Evolutionary conservation across 2,888 invertebrate genomes (phyloP), one percentile per base, ranked within the genome.

Genomic region (Trichogramma dendrolimi): DNA sequence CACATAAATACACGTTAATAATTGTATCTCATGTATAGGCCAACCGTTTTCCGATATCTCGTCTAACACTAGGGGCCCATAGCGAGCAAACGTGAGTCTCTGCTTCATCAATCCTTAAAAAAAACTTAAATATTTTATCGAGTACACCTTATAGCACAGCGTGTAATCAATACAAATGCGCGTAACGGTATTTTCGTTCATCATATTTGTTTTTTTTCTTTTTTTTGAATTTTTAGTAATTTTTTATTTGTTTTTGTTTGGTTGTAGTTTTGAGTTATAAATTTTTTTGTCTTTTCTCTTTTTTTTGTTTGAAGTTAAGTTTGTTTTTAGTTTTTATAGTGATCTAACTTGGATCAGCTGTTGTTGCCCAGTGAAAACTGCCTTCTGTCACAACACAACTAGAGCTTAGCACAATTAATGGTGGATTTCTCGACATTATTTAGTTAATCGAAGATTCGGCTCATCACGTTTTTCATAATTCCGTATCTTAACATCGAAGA

Each of bases 351-450:
- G 83, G 83, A 83, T 81, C 81, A 81, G 83, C 80, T 81, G 84
- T 85, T 85, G 85, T 85, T 85, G 85, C 85, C 85, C 79, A 83
- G 85, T 85, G 85, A 85, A 85, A 85, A 84, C 82, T 85, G 85
- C 85, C 85, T 85, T 85, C 82, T 84, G 84, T 84, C 81, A 84
- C 79, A 77, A 79, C 77, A 78, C 75, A 79, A 75, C 77, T 70
- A 79, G 78, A 78, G 79, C 78, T 78, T 77, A 75, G 27, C 27
- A 27, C 27, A 27, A 27, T 27, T 27, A 74, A 73, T 74, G 75
- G 77, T 75, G 76, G 73, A 72, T 72, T 72, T 27, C 27, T 27
- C 27, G 71, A 72, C 72, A 67, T 71, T 67, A 71, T 70, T 71
- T 27, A 27, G 27, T 27, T 27, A 27, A 60, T 67, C 53, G 58